Evolutionary conservation across 1,140 invertebrate species (phyloP).

Genomic region (Brachionus koreanus): DNA sequence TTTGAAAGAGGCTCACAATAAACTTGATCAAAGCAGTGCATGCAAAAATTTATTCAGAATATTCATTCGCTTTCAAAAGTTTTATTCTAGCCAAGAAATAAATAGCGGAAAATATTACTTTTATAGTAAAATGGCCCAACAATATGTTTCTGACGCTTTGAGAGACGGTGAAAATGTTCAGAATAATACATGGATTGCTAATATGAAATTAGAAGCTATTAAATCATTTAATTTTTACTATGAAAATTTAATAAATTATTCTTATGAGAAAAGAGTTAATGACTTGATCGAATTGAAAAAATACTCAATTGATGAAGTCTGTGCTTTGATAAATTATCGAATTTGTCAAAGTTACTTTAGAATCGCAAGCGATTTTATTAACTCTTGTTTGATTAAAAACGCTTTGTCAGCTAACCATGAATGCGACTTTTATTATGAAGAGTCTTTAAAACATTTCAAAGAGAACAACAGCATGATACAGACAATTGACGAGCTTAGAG

Average conservation of each 20-base stretch:
- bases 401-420: background rate
- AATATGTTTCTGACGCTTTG: background rate
- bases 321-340: background rate
- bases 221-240: background rate
- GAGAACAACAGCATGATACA: background rate
- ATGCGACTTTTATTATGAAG: background rate
- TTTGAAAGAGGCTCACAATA: background rate
- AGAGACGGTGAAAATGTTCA: background rate
- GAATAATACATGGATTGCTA: background rate
- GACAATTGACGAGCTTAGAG: background rate
- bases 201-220: background rate
- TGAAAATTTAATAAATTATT: background rate
- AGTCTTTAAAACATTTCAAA: background rate
- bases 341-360: slow-evolving; percentile 9
- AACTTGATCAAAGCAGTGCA: background rate
- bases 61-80: background rate
- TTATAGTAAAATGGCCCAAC: background rate
- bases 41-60: background rate
- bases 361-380: background rate
- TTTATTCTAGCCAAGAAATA: background rate
- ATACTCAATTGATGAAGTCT: background rate
- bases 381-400: background rate
- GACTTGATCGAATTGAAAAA: background rate
- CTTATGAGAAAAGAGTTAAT: background rate
- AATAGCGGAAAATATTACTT: background rate